Evolutionary conservation across 2,888 invertebrate species (phyloP).

Genomic region (Thera obeliscata): DNA sequence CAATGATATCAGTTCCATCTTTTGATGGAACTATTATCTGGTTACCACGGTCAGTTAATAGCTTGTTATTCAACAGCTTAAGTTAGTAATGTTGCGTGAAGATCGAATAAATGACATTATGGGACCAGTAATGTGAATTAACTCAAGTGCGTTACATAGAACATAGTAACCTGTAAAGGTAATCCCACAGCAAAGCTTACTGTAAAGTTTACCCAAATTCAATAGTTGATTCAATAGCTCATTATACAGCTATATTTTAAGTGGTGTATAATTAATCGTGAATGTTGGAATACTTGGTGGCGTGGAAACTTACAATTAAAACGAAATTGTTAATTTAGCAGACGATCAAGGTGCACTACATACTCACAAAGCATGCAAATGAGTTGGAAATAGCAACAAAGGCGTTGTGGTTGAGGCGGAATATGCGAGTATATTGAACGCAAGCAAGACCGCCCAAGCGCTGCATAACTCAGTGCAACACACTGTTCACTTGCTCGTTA

Average conservation of each 20-base stretch:
- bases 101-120: background rate
- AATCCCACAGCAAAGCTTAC: too few relatives aligned
- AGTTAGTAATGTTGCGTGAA: constrained; percentile 1
- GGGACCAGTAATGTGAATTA: too few relatives aligned
- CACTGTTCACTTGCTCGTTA: constrained; percentile 14
- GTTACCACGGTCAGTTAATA: constrained; percentile 33
- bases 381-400: constrained; percentile 14
- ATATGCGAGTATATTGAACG: constrained; percentile 7
- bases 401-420: background rate
- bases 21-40: constrained; percentile 31
- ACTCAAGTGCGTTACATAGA: too few relatives aligned
- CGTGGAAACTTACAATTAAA: constrained; percentile 24
- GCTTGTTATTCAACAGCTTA: constrained; percentile 20
- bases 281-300: constrained; percentile 2
- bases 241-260: background rate
- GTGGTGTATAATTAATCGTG: background rate
- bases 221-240: too few relatives aligned
- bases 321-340: constrained; percentile 16
- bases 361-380: constrained; percentile 16
- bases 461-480: constrained; percentile 7
- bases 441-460: background rate
- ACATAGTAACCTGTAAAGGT: too few relatives aligned
- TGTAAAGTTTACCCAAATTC: too few relatives aligned
- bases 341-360: constrained; percentile 10
- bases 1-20: constrained; percentile 43